phyloP scores from a whole-genome alignment of 2,797 vertebrate genomes.

The Nannoperca obscura region DNA sequence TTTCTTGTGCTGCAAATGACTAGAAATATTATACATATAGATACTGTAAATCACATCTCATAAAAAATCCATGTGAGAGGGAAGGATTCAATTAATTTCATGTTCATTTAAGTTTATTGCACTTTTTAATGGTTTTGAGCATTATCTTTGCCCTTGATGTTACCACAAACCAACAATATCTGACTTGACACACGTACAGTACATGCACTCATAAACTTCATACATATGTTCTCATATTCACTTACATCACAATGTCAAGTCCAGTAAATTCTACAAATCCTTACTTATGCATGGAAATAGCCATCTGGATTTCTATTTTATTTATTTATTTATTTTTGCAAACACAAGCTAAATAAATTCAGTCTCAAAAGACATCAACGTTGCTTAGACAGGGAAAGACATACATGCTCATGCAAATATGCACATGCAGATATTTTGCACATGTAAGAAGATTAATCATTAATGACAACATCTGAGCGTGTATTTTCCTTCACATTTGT shows the following conservation, averaged over 20 bases:
- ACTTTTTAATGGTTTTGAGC: constrained; percentile 36
- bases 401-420: constrained; percentile 42
- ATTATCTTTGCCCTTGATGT: constrained; percentile 9
- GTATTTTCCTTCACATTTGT: constrained; percentile 37
- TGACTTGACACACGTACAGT: constrained; percentile 4
- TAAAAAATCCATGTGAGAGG: constrained; percentile 58
- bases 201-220: neutral
- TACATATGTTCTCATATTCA: constrained; percentile 9
- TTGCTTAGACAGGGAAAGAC: constrained; percentile 27
- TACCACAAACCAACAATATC: constrained; percentile 18
- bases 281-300: constrained; percentile 40
- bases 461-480: constrained; percentile 51
- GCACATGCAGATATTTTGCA: constrained; percentile 34
- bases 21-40: constrained; percentile 23
- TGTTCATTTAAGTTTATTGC: constrained; percentile 60
- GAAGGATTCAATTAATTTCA: constrained; percentile 63
- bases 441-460: constrained; percentile 57
- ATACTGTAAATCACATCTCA: constrained; percentile 30
- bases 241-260: constrained; percentile 26
- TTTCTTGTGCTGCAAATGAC: constrained; percentile 36
- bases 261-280: constrained; percentile 15
- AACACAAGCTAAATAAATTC: constrained; percentile 57
- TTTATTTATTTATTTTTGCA: constrained; percentile 29
- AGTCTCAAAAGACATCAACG: constrained; percentile 44
- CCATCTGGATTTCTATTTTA: constrained; percentile 27